A percentile compares a stretch with the other conserved stretches of the same genome.
phyloP scores from a whole-genome alignment of 2,797 vertebrate genomes.

The Labeo calbasu region DNA sequence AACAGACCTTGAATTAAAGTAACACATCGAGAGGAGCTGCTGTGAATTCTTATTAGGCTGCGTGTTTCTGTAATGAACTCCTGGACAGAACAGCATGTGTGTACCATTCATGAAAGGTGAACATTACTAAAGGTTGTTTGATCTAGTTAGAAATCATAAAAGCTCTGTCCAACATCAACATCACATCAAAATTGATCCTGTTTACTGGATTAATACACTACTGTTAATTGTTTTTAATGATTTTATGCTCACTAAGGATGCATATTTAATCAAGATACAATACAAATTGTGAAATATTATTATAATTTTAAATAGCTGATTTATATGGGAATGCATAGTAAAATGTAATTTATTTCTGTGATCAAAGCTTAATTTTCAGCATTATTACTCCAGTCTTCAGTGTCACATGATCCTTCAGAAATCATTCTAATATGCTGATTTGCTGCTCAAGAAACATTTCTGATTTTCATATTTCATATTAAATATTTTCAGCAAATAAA shows the following conservation, averaged over 20 bases:
- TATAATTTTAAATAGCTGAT: neutral
- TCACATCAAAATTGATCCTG: neutral
- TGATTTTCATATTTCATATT: too few species aligned
- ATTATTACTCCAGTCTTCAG: neutral
- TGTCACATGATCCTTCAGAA: neutral
- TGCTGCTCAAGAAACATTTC: neutral
- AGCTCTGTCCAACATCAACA: neutral
- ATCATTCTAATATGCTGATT: neutral
- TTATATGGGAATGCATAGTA: neutral
- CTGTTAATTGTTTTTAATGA: neutral
- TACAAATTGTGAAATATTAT: neutral
- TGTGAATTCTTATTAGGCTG: constrained; percentile 28
- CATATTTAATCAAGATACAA: neutral
- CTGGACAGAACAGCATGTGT: neutral
- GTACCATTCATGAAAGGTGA: neutral
- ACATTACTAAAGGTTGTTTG: neutral
- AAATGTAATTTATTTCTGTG: neutral
- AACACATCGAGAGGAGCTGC: neutral
- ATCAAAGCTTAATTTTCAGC: neutral
- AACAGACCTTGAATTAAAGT: constrained; percentile 28
- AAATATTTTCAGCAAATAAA: too few species aligned
- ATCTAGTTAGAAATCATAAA: neutral
- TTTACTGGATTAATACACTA: neutral
- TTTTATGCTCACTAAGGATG: neutral
- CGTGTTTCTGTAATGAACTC: constrained; percentile 14